phyloP scores from a whole-genome alignment of 2,888 invertebrate species.

The Tortrix viridana region DNA sequence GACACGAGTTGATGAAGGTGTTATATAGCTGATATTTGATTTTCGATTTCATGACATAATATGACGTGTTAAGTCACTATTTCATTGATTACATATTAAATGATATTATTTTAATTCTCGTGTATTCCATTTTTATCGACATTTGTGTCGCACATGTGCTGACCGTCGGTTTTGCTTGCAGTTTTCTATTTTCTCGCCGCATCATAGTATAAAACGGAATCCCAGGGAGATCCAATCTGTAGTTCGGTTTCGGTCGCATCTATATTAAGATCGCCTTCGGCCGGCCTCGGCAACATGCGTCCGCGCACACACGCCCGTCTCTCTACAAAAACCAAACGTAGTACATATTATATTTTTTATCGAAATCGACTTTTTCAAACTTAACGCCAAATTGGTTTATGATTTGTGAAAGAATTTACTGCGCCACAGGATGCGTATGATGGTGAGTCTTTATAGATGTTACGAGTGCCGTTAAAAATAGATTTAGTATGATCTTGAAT shows the following conservation, averaged over 20 bases:
- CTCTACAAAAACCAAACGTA: slow-evolving; percentile 77
- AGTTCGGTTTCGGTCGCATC: slow-evolving; percentile 70
- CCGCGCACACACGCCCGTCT: slow-evolving; percentile 66
- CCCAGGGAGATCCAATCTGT: slow-evolving; percentile 66
- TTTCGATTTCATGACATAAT: too few species aligned
- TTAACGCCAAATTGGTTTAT: slow-evolving; percentile 51
- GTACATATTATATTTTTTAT: slow-evolving; percentile 78
- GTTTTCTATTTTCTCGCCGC: slow-evolving; percentile 51
- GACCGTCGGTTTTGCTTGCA: slow-evolving; percentile 48
- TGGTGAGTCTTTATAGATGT: slow-evolving; percentile 53
- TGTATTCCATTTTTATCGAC: slow-evolving; percentile 41
- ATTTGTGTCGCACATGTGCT: slow-evolving; percentile 50
- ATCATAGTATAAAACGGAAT: slow-evolving; percentile 64
- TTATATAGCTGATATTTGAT: too few species aligned
- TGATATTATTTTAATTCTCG: too few species aligned
- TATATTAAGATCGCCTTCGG: slow-evolving; percentile 77
- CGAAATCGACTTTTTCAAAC: slow-evolving; percentile 65
- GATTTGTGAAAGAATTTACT: slow-evolving; percentile 41
- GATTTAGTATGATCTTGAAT: slow-evolving; percentile 50
- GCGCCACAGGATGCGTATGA: slow-evolving; percentile 42
- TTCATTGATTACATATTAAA: too few species aligned
- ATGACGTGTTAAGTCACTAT: too few species aligned
- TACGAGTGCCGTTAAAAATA: slow-evolving; percentile 48
- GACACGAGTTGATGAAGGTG: too few species aligned
- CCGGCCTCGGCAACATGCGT: slow-evolving; percentile 75